Evolutionary conservation across 2,888 invertebrate species (phyloP).

Genomic region (Amiota mariae): DNA sequence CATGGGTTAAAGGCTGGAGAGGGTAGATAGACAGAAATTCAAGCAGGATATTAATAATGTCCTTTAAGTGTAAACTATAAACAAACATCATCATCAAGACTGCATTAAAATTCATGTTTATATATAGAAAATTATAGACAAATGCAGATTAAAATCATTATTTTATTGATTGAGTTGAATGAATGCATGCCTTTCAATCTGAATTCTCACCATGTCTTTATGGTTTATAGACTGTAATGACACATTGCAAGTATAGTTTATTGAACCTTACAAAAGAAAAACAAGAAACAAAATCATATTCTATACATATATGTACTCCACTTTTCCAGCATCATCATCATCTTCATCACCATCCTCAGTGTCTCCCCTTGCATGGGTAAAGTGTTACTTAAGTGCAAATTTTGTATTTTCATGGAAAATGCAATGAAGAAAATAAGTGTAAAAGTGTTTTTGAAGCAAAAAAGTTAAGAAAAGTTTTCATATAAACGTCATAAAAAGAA

Average conservation of each 20-base stretch:
- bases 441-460: slow-evolving; percentile 9
- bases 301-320: not conserved
- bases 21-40: no score
- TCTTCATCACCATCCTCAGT: not conserved
- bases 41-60: not conserved
- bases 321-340: not conserved
- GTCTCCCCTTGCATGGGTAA: not conserved
- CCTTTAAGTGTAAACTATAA: not conserved
- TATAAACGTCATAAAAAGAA: not conserved
- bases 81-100: no score
- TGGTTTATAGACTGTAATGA: no score
- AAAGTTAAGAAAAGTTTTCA: not conserved
- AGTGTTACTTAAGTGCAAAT: not conserved
- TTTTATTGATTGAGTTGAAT: no score
- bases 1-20: no score
- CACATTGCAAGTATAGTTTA: not conserved
- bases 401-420: not conserved
- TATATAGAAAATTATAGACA: no score
- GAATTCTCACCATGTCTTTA: no score
- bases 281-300: not conserved
- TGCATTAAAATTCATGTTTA: no score
- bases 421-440: not conserved
- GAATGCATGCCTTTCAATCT: no score
- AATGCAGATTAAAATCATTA: no score
- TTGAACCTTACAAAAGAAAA: slow-evolving; percentile 3